phyloP scores from a whole-genome alignment of 2,888 invertebrate genomes.

The Thecocarcelia acutangulata region DNA sequence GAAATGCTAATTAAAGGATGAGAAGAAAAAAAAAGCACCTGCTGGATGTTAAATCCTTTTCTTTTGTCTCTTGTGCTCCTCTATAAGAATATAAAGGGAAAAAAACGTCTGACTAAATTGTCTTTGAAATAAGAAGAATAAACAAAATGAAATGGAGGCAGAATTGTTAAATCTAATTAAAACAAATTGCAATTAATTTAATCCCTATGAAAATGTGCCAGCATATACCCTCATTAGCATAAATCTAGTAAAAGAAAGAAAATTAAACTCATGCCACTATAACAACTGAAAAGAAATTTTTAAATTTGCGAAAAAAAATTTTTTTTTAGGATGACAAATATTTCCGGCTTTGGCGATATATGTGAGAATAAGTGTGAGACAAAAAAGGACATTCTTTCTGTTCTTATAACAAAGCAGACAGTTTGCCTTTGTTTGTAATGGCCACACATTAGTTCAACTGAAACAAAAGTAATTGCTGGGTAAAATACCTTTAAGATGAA shows the following conservation, averaged over 20 bases:
- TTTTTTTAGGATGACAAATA: constrained; percentile 21
- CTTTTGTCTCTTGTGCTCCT: neutral
- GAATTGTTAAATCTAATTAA: constrained; percentile 58
- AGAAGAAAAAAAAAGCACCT: constrained; percentile 53
- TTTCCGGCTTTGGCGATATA: constrained; percentile 29
- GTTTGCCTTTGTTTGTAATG: constrained; percentile 27
- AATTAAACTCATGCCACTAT: neutral
- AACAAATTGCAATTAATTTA: constrained; percentile 68
- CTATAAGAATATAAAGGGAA: neutral
- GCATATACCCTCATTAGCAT: constrained; percentile 66
- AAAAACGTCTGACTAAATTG: constrained; percentile 30
- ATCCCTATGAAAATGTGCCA: constrained; percentile 59
- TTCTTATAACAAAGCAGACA: constrained; percentile 4
- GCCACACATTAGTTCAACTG: constrained; percentile 42
- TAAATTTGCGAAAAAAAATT: constrained; percentile 17
- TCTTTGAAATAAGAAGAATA: neutral
- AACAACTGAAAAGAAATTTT: neutral
- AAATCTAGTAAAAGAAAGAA: constrained; percentile 34
- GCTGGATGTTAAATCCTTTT: constrained; percentile 49
- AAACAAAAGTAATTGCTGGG: constrained; percentile 37
- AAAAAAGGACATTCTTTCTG: constrained; percentile 5
- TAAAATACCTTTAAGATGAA: constrained; percentile 48
- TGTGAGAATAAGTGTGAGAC: neutral
- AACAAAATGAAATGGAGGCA: constrained; percentile 21
- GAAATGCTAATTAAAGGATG: constrained; percentile 59